Conservation (phyloP, 2,888 invertebrate genomes). For the Caenorhabditis sp. region DNA sequence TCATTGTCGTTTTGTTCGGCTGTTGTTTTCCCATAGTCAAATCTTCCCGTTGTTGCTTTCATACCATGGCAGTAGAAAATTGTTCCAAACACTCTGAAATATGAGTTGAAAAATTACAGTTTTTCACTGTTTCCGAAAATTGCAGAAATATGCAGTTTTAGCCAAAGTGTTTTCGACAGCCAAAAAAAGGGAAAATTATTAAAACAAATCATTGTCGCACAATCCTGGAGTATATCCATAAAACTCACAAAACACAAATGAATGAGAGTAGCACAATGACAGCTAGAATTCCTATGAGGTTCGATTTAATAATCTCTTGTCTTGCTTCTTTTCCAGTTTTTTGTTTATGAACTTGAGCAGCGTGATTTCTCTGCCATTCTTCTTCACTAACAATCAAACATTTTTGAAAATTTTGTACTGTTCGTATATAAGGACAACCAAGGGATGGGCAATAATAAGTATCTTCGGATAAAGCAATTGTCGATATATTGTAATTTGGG, state of each 20-base stretch:
- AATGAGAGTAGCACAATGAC: slow-evolving; percentile 29
- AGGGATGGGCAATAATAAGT: slow-evolving; percentile 80
- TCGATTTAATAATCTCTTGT: slow-evolving; percentile 35
- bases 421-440: slow-evolving; percentile 81
- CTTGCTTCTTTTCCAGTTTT: slow-evolving; percentile 33
- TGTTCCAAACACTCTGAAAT: slow-evolving; percentile 72
- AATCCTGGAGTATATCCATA: too few relatives aligned
- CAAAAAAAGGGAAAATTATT: too few relatives aligned
- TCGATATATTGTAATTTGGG: slow-evolving; percentile 76
- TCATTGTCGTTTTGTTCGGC: slow-evolving; percentile 26
- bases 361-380: slow-evolving; percentile 55
- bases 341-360: not conserved
- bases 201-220: too few relatives aligned
- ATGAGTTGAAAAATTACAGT: too few relatives aligned
- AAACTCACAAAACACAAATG: slow-evolving; percentile 31
- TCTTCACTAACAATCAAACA: slow-evolving; percentile 74
- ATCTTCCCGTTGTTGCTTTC: slow-evolving; percentile 77
- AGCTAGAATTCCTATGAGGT: slow-evolving; percentile 52
- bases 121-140: too few relatives aligned
- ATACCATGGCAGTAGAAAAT: slow-evolving; percentile 78
- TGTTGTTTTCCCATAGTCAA: slow-evolving; percentile 66
- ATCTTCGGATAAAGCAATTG: slow-evolving; percentile 76
- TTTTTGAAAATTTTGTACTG: slow-evolving; percentile 74
- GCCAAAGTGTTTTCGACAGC: too few relatives aligned
- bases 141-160: too few relatives aligned